Percentiles rank a stretch among this genome's conserved stretches.
These are phyloP conservation scores for Urocolius indicus DNA, from an alignment of 2,113 vertebrate genomes.

Conservation along the genomic window DNA sequence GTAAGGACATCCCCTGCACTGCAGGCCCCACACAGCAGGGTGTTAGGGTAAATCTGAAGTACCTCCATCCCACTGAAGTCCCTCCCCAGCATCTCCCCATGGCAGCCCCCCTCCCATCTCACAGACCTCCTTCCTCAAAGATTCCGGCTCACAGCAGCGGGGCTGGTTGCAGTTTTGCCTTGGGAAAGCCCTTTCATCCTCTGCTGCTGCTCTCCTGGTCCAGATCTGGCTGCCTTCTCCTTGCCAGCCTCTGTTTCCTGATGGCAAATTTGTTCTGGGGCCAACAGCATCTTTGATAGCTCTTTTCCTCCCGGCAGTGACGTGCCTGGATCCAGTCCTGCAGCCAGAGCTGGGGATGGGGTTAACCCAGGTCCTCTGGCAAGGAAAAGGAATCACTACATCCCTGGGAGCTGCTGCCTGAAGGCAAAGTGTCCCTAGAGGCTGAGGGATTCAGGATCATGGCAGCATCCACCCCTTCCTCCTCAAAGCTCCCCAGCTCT, in stretches of 20 bases:
- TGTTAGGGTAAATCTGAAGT: neutral
- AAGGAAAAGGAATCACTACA: neutral
- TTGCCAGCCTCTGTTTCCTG: neutral
- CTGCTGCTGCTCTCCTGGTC: neutral
- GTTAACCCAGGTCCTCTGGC: neutral
- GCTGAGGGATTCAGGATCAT: neutral
- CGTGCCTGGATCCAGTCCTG: neutral
- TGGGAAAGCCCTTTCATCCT: neutral
- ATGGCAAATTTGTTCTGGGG: neutral
- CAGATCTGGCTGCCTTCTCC: neutral
- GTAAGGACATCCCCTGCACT: neutral
- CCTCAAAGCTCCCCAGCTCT: neutral
- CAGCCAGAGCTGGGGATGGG: neutral
- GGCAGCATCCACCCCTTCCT: neutral
- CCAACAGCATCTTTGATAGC: neutral
- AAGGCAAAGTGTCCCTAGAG: neutral
- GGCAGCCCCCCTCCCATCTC: neutral
- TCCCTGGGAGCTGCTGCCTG: neutral
- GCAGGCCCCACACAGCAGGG: rapidly evolving
- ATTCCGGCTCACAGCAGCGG: rapidly evolving
- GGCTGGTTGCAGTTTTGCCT: neutral
- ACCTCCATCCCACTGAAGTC: rapidly evolving
- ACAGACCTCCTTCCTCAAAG: rapidly evolving
- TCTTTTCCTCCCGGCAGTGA: neutral
- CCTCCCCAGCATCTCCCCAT: rapidly evolving